Conservation (phyloP, 1,140 invertebrate species). For the Gonioctena quinquepunctata region DNA sequence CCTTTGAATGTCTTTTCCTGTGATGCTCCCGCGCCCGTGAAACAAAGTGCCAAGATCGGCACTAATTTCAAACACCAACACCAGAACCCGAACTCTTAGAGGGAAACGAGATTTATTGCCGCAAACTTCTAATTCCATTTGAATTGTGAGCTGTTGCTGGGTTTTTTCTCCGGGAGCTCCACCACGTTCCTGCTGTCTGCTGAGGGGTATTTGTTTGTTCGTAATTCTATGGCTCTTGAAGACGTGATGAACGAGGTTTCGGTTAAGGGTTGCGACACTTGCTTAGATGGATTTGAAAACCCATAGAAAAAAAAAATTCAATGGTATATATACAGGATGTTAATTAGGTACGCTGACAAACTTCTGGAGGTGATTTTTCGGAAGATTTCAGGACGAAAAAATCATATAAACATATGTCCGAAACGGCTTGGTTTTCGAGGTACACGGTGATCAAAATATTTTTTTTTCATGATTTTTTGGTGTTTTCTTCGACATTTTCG, state of each 20-base stretch:
- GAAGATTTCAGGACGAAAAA: no score
- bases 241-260: neutral
- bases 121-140: slow-evolving; percentile 7
- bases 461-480: no score
- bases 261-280: neutral
- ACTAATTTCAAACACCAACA: slow-evolving; percentile 7
- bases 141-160: neutral
- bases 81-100: neutral
- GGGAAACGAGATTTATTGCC: neutral
- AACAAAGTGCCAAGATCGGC: slow-evolving; percentile 9
- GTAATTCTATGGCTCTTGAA: neutral
- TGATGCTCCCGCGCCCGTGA: neutral
- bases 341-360: no score
- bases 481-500: no score
- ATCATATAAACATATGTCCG: no score
- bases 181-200: neutral
- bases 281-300: no score
- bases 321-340: no score
- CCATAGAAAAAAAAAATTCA: no score
- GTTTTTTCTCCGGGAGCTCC: neutral
- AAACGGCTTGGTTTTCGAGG: no score
- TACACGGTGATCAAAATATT: no score
- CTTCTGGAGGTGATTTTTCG: no score
- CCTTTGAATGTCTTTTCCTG: neutral
- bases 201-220: neutral